These are phyloP conservation scores for Pluvialis apricaria DNA, from an alignment of 2,113 vertebrate species.

Conservation along the genomic window DNA sequence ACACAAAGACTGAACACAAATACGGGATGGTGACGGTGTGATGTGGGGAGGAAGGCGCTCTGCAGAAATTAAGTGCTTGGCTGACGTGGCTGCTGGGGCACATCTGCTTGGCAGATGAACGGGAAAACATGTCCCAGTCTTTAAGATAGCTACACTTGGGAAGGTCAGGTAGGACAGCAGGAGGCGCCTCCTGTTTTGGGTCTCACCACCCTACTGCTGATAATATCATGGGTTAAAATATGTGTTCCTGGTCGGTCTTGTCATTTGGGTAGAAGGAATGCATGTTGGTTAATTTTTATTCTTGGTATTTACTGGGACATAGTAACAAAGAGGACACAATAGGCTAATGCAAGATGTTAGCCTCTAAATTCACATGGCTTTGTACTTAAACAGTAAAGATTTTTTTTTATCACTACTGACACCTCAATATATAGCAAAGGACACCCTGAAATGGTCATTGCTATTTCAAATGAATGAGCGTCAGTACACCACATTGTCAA, in stretches of 20 bases:
- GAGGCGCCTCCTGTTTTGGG: background rate
- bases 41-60: background rate
- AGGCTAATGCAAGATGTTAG: background rate
- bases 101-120: background rate
- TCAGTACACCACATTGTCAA: constrained; percentile 3
- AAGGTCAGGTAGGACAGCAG: background rate
- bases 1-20: background rate
- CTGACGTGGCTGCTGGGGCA: constrained; percentile 10
- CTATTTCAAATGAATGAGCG: constrained; percentile 3
- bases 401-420: constrained; percentile 48
- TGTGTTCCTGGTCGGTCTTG: background rate
- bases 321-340: background rate
- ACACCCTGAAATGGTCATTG: constrained; percentile 46
- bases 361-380: constrained; percentile 12
- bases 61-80: constrained; percentile 25
- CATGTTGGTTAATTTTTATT: background rate
- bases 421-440: constrained; percentile 66
- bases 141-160: background rate
- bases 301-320: background rate
- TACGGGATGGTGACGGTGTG: background rate
- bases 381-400: constrained; percentile 5
- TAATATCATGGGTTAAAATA: background rate
- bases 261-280: background rate
- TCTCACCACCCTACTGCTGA: background rate
- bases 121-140: background rate